Conservation (phyloP, 2,113 vertebrate species). For the Himantopus leucocephalus region DNA sequence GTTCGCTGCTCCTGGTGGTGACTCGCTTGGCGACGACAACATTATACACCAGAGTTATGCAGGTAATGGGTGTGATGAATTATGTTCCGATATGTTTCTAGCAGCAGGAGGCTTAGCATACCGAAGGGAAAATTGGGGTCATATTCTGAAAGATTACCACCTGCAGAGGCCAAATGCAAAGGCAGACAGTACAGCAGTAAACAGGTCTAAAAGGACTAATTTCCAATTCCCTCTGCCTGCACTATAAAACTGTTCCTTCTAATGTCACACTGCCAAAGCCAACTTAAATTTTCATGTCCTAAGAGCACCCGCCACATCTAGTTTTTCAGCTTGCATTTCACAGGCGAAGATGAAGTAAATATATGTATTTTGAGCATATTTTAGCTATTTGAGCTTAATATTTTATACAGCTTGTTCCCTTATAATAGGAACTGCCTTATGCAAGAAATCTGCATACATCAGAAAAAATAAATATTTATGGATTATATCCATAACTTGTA, state of each 20-base stretch:
- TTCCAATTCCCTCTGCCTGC: neutral
- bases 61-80: neutral
- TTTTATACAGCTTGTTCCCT: neutral
- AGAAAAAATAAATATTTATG: neutral
- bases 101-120: slow-evolving; percentile 6
- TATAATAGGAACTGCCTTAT: neutral
- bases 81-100: neutral
- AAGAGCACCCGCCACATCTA: neutral
- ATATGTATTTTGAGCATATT: neutral
- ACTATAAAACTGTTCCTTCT: neutral
- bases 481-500: neutral
- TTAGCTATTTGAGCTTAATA: neutral
- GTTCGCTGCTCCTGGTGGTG: neutral
- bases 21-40: neutral
- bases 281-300: neutral
- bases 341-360: neutral
- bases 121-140: slow-evolving; percentile 37
- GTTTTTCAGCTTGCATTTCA: neutral
- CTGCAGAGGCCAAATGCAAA: neutral
- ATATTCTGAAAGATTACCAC: slow-evolving; percentile 3
- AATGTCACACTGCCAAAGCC: neutral
- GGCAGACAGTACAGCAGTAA: neutral
- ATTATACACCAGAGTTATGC: neutral
- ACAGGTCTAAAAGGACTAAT: neutral
- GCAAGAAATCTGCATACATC: neutral